Base-by-base conservation (phyloP, 2,888 invertebrate species). In the Lasioglossum lativentre region DNA sequence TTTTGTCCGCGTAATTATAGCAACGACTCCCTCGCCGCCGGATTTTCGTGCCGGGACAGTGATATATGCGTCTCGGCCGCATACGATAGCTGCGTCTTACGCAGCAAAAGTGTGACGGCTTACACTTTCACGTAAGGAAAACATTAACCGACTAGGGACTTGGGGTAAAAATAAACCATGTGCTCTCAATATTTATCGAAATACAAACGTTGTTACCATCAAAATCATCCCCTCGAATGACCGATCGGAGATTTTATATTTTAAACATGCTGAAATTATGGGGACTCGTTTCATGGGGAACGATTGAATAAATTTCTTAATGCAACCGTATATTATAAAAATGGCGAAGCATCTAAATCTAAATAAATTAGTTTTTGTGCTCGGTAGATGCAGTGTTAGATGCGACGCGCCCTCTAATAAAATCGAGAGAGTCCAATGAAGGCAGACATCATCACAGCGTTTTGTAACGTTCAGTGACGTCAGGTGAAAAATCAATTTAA, bases 61-160 rank as follows among this genome's bases (percentile, higher is more conserved):
- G 80, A 83, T 83, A 16, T 63, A 80, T 80, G 63, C 42, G 45
- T 82, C 68, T 79, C 38, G 16, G 34, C 16, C 19, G 23, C 40
- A 8, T 16, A 47, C 0, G 8, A 42, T 1, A 8, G 16, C 47
- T 23, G 40, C 30, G 16, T 2, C 19, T 75, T 71, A 38, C 75
- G 75, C 63, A 38, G 34, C 59, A 63, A 75, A 23, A 27, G 30
- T 47, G 34, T 30, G 47, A 73, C 47, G 47, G 30, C 19, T 23
- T 47, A 23, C 42, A 23, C 47, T 23, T 34, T 47, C 30, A 23
- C 38, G 68, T 38, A 19, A 68, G 38, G 12, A 23, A 4, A 34
- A 8, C 30, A 66, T 38, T 68, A 34, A 19, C 16, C 38, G 23
- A 23, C 34, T 10, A 2, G 10, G 30, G 30, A 30, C 30, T 14